Percentiles rank a stretch among this genome's conserved stretches.
Conservation (phyloP, 2,113 vertebrate genomes). For the Pygoscelis antarcticus region DNA sequence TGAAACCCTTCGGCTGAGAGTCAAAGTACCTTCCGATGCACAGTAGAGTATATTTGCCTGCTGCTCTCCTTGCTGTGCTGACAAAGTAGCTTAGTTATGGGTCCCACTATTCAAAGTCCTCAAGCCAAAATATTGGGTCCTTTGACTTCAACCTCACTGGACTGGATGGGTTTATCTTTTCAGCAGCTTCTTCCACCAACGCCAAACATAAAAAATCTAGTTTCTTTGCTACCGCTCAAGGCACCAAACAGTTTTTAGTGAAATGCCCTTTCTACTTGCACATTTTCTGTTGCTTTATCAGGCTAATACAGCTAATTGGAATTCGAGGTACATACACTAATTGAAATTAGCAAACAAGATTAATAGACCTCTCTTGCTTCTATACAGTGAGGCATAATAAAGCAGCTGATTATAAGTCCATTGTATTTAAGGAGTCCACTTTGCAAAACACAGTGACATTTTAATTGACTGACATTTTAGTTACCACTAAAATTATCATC, state of each 20-base stretch:
- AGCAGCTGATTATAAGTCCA: slow-evolving; percentile 1
- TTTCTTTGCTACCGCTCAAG: not conserved
- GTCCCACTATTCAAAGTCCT: not conserved
- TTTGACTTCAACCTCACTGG: not conserved
- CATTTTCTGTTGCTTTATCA: not conserved
- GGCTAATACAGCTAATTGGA: slow-evolving; percentile 19
- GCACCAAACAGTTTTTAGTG: not conserved
- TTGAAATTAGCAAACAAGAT: slow-evolving; percentile 54
- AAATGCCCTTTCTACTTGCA: not conserved
- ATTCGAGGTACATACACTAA: slow-evolving; percentile 10
- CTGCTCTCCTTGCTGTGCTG: not conserved
- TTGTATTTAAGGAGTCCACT: slow-evolving; percentile 13
- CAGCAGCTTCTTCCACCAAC: not conserved
- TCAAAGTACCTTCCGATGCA: not conserved
- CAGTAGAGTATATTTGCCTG: not conserved
- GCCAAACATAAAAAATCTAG: not conserved
- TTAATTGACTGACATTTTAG: slow-evolving; percentile 13
- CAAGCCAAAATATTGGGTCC: not conserved
- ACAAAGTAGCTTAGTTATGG: not conserved
- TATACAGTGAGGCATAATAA: not conserved
- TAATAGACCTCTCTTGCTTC: slow-evolving; percentile 46
- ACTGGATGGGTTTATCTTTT: not conserved
- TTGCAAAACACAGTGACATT: not conserved
- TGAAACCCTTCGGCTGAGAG: not conserved
- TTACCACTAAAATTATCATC: not conserved